A percentile compares a stretch with the other conserved stretches of the same genome.
Evolutionary conservation across 2,888 invertebrate species (phyloP).

Genomic region (Aleiodes leptofemur): DNA sequence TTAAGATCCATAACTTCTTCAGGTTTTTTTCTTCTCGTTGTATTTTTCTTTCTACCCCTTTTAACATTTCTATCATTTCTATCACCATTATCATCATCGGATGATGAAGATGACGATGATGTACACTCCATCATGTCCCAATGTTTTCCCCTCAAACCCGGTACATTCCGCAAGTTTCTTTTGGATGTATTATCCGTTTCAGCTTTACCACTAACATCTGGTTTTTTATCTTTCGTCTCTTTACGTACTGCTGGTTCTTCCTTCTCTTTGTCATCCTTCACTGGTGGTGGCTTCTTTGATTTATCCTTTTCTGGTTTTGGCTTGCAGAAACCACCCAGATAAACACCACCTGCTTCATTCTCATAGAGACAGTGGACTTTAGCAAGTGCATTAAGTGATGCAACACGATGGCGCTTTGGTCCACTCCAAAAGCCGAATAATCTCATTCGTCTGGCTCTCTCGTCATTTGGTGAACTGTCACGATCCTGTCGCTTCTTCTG

Average conservation of each 20-base stretch:
- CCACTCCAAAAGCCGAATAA: conserved; percentile 85
- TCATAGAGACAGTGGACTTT: conserved; percentile 95
- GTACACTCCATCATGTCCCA: conserved; percentile 88
- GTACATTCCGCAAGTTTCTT: conserved; percentile 83
- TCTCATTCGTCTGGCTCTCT: conserved; percentile 77
- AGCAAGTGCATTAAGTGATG: conserved; percentile 91
- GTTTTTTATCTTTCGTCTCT: conserved; percentile 49
- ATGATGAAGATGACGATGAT: conserved; percentile 74
- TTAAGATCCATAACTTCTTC: conserved; percentile 85
- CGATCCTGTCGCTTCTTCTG: conserved; percentile 74
- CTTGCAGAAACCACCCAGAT: conserved; percentile 78
- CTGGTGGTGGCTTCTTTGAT: conserved; percentile 75
- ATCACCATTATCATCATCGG: conserved; percentile 55
- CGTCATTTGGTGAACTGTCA: conserved; percentile 66
- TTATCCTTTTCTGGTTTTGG: conserved; percentile 77
- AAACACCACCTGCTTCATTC: conserved; percentile 87
- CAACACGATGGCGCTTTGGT: conserved; percentile 90
- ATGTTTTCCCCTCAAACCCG: conserved; percentile 87
- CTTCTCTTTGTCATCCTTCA: conserved; percentile 60
- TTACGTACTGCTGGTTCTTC: conserved; percentile 67
- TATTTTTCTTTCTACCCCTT: conserved; percentile 67
- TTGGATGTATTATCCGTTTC: conserved; percentile 77
- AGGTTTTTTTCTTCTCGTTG: conserved; percentile 68
- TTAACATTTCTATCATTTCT: conserved; percentile 61
- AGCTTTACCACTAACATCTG: conserved; percentile 52